Base-by-base conservation (phyloP, 1,140 invertebrate genomes). In the Eulimnadia texana region DNA sequence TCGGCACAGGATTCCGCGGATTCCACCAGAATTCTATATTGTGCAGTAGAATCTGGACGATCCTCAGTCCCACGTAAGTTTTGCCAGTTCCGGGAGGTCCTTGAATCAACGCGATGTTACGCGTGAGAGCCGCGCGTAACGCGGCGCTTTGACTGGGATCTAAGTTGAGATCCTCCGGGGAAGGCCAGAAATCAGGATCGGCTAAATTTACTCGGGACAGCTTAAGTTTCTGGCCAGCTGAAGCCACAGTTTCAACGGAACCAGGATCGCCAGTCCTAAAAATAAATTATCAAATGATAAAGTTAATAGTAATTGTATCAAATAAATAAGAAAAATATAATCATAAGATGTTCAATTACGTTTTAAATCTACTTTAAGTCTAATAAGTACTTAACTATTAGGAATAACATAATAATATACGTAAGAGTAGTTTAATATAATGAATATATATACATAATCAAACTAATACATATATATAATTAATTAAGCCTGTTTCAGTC, bases 1-100 rank as follows among this genome's bases (percentile, higher is more conserved):
- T 82, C 3, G 85, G 83, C n/a, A 47, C 53, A 24, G 50, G 60
- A 23, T n/a, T 13, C 33, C 29, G 25, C 11, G 42, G 13, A 52
- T 59, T n/a, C 22, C 19, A 29, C 62, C 62, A 0, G 65, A 67
- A n/a, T 3, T 20, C 20, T 29, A 33, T 10, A n/a, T 64, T 3
- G 51, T 62, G 24, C 10, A 86, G 66, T 9, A 87, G 67, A 2
- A 76, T 77, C 63, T 79, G 70, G 0, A 80, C 76, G 29, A 88
- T 75, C 72, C 84, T 77, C 11, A 85, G 71, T 3, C 84, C 85
- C 11, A 89, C 67, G 67, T 75, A 84, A 0, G 87, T 88, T 73
- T 90, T 90, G 0, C 86, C 87, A 0, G 86, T 88, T 3, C 87
- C 87, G 0, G 87, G 86, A 13, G 83, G 82, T 0, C 83, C 83